Evolutionary conservation across 2,113 vertebrate genomes (phyloP), one percentile per base, ranked within the genome.

Genomic region (Seriola dumerili): DNA sequence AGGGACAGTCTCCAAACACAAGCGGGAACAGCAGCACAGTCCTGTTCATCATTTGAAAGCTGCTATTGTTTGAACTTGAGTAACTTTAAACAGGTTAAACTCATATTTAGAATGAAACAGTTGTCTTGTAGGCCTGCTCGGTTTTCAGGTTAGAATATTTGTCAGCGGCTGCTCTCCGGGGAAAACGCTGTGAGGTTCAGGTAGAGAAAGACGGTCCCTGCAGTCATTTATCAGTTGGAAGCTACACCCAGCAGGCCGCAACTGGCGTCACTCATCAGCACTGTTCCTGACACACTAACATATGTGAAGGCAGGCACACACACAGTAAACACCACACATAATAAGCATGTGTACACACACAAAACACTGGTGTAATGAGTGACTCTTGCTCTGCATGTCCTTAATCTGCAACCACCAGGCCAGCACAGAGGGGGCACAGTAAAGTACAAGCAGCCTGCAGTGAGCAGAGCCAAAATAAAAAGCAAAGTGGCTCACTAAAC

Each of bases 11-110:
- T 92, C 90, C 80, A 90, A 91, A 91, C 87, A 79, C 90, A 79
- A 84, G 80, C 83, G 52, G 85, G 75, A 91, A 83, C 92, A 69
- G 91, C 87, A 78, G 83, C 85, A 8, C 74, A 50, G 80, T 82
- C 84, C 90, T 81, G 77, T 81, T 89, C 93, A 92, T 92, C 86
- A 88, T 91, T 86, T 93, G 84, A 93, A 91, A 90, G 87, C 73
- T 83, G 80, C 85, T 88, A 88, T 90, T 93, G 80, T 92, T 88
- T 91, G 88, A 92, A 91, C 86, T 84, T 85, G 85, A 86, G 80
- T 85, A 89, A 91, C 92, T 94, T 92, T 90, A 93, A 79, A 81
- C 88, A 82, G 94, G 92, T 93, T 94, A 89, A 93, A 91, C 88
- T 94, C 90, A 85, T 81, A 88, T 91, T 93, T 91, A 87, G 89